These are phyloP conservation scores for Megalops cyprinoides DNA, from an alignment of 2,797 vertebrate species.

Conservation along the genomic window DNA sequence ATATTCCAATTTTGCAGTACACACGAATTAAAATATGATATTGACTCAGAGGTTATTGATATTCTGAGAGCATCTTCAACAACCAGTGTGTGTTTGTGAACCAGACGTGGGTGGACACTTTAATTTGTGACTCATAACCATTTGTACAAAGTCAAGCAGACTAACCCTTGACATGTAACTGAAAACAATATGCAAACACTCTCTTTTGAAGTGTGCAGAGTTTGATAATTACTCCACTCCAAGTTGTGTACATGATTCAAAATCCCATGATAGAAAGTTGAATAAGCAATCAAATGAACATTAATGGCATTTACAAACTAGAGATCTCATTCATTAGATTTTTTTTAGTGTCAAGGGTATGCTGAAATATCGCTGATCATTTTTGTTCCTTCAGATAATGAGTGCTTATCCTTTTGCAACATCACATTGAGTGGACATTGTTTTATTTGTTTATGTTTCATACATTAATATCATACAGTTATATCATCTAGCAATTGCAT, in stretches of 20 bases:
- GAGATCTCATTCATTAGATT: background rate
- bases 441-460: too few species aligned
- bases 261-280: background rate
- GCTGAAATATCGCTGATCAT: background rate
- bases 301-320: background rate
- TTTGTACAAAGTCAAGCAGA: background rate
- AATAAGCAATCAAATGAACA: constrained; percentile 13
- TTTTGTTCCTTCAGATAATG: background rate
- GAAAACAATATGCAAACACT: constrained; percentile 3
- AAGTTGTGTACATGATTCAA: constrained; percentile 4
- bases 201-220: background rate
- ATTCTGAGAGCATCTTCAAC: background rate
- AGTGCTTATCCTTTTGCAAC: background rate
- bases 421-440: too few species aligned
- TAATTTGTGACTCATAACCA: background rate
- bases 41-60: background rate
- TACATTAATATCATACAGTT: too few species aligned
- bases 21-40: background rate
- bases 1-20: too few species aligned
- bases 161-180: background rate
- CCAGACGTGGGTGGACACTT: background rate
- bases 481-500: too few species aligned
- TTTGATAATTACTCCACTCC: constrained; percentile 11
- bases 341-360: background rate
- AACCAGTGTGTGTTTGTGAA: constrained; percentile 7